These are phyloP conservation scores for Papilio machaon DNA, from an alignment of 1,140 invertebrate genomes.

Conservation along the genomic window DNA sequence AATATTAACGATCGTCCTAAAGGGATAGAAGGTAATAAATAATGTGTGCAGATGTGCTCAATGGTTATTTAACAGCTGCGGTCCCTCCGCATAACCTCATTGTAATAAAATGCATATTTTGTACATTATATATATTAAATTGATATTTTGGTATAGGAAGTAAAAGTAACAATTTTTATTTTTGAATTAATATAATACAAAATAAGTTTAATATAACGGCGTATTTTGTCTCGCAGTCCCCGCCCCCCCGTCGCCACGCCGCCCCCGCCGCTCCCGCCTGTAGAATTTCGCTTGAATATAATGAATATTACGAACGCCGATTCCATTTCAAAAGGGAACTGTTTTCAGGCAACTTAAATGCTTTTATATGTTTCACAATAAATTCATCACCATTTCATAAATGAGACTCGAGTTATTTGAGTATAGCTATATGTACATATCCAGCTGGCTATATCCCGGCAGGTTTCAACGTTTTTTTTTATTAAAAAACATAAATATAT, in stretches of 20 bases:
- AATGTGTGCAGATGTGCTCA: background rate
- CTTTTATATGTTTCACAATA: constrained; percentile 18
- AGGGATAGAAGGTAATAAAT: background rate
- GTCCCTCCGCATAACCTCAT: background rate
- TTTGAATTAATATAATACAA: too few species aligned
- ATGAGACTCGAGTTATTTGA: background rate
- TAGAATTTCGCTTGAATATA: background rate
- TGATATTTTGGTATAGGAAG: background rate
- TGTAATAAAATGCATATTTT: background rate
- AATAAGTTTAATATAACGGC: too few species aligned
- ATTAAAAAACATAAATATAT: too few species aligned
- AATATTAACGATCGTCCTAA: background rate
- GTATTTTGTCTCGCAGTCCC: background rate
- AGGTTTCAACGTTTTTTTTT: background rate
- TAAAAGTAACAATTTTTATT: background rate
- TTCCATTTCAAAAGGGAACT: constrained; percentile 3
- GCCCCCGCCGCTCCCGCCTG: background rate
- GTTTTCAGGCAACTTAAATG: background rate
- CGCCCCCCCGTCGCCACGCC: background rate
- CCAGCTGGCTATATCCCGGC: background rate
- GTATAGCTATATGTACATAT: background rate
- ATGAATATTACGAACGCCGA: constrained; percentile 4
- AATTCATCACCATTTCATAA: background rate
- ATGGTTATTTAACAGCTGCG: background rate
- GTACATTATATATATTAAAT: background rate